Conservation (phyloP, 2,888 invertebrate species). For the Eucriotettix oculatus region DNA sequence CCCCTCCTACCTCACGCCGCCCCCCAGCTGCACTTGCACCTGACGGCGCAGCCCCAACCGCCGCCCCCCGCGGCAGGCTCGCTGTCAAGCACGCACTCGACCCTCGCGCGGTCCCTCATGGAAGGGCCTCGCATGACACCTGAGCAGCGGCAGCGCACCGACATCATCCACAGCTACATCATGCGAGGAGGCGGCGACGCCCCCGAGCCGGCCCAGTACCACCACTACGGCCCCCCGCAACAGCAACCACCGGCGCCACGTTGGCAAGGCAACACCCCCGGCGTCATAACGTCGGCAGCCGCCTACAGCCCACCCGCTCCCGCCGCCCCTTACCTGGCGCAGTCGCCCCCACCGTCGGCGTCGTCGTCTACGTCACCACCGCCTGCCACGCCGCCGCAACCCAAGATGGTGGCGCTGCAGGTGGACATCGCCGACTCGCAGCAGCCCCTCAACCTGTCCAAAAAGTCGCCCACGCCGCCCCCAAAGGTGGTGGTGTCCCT, state of each 20-base stretch:
- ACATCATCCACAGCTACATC: constrained; percentile 83
- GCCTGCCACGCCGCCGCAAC: constrained; percentile 19
- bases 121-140: constrained; percentile 88
- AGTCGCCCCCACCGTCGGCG: constrained; percentile 24
- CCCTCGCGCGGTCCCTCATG: constrained; percentile 76
- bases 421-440: constrained; percentile 61
- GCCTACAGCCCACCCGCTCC: constrained; percentile 14
- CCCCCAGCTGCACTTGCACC: constrained; percentile 29
- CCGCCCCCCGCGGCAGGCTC: constrained; percentile 24
- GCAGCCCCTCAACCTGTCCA: constrained; percentile 78
- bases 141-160: constrained; percentile 80
- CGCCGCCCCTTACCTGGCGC: background rate
- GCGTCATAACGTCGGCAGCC: constrained; percentile 38
- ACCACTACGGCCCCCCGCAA: constrained; percentile 17
- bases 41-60: constrained; percentile 12
- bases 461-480: constrained; percentile 64
- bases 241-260: constrained; percentile 14
- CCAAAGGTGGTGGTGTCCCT: constrained; percentile 24
- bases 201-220: constrained; percentile 12
- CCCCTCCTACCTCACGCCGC: constrained; percentile 27
- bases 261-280: constrained; percentile 26
- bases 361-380: constrained; percentile 17
- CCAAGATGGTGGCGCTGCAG: constrained; percentile 54
- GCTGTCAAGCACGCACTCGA: constrained; percentile 73
- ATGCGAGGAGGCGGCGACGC: constrained; percentile 37